Percentiles rank a stretch among this genome's conserved stretches.
phyloP scores from a whole-genome alignment of 2,888 invertebrate genomes.

The Lycia hirtaria region DNA sequence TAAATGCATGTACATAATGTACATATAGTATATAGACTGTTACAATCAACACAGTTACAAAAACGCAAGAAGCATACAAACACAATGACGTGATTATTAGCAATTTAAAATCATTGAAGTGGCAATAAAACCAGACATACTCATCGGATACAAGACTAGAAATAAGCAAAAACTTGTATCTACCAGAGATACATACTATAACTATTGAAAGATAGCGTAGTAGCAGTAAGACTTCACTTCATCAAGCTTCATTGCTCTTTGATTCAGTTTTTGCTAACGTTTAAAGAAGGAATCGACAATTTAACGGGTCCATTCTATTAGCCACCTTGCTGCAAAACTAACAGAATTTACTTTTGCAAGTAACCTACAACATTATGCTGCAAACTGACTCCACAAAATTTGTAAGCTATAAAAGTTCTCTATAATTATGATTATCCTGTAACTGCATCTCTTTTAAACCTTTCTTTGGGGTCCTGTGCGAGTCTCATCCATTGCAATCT shows the following conservation, averaged over 20 bases:
- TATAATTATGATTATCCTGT: too few species aligned
- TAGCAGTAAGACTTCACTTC: slow-evolving; percentile 10
- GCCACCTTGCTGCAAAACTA: slow-evolving; percentile 17
- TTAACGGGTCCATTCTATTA: slow-evolving; percentile 7
- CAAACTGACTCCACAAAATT: too few species aligned
- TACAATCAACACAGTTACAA: not conserved
- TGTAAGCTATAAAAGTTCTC: too few species aligned
- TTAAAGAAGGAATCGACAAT: slow-evolving; percentile 13
- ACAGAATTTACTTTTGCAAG: not conserved
- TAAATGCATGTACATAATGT: not conserved
- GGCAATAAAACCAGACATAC: not conserved
- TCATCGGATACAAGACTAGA: not conserved
- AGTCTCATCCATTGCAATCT: too few species aligned
- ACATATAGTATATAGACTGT: too few species aligned
- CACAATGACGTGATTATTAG: not conserved
- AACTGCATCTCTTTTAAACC: too few species aligned
- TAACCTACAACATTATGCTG: too few species aligned
- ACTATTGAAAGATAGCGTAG: slow-evolving; percentile 5
- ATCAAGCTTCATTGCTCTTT: slow-evolving; percentile 23
- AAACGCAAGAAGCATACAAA: not conserved
- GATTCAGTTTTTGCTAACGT: slow-evolving; percentile 9
- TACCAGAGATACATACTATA: not conserved
- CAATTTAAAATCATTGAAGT: not conserved
- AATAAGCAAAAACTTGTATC: not conserved
- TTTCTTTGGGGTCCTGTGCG: too few species aligned